Percentiles rank a stretch among this genome's conserved stretches.
Conservation (phyloP, 1,140 invertebrate genomes). For the Hyposmocoma kahamanoa region DNA sequence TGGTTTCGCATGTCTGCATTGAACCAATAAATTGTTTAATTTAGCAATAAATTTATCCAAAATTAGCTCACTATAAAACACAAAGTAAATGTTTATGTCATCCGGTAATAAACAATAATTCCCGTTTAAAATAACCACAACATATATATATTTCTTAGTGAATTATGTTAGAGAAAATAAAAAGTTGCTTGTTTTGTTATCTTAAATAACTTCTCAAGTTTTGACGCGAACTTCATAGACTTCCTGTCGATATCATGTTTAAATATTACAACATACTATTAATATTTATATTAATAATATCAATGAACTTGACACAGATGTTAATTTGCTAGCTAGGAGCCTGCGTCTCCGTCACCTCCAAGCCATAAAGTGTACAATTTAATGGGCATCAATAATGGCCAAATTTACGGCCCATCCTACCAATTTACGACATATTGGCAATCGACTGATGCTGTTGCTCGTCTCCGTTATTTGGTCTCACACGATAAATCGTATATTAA, state of each 20-base stretch:
- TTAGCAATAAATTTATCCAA: constrained; percentile 12
- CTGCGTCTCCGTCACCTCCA: constrained; percentile 31
- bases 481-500: no score
- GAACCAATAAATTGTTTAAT: constrained; percentile 11
- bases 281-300: no score
- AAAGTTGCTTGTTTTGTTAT: no score
- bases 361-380: constrained; percentile 49
- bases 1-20: constrained; percentile 2
- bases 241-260: no score
- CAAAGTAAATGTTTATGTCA: constrained; percentile 19
- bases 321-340: neutral
- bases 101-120: constrained; percentile 18
- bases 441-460: constrained; percentile 46
- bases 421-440: constrained; percentile 61
- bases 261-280: no score
- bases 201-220: no score
- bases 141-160: no score
- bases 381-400: constrained; percentile 59
- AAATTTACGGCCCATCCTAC: constrained; percentile 55
- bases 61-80: constrained; percentile 19
- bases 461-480: no score
- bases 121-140: constrained; percentile 2
- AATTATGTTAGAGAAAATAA: no score
- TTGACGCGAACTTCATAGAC: no score
- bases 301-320: neutral